Base-by-base conservation (phyloP, 2,888 invertebrate genomes). In the Tridacna crocea region DNA sequence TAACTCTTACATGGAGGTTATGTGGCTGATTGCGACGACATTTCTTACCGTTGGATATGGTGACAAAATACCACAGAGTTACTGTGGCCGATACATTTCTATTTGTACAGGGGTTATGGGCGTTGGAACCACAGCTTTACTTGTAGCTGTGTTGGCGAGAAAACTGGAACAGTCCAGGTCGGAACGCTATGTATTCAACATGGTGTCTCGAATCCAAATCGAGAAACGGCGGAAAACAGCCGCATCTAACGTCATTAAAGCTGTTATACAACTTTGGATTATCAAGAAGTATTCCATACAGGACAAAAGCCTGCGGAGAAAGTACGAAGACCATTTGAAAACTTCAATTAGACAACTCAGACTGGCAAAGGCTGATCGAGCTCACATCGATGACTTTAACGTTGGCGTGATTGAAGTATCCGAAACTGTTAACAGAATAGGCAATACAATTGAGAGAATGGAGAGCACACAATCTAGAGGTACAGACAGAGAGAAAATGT, bases 41-140 rank as follows among this genome's bases (percentile, higher is more conserved):
- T 92, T 92, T 75, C 79, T 92, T 15, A 92, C 92, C 0, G 91
- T 92, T 0, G 92, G 92, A 0, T 91, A 92, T 74, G 92, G 92
- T 0, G 92, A 92, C 75, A 79, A 89, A 15, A 90, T 91, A 0
- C 92, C 92, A 12, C 84, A 77, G 68, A 92, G 91, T 47, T 90
- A 91, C 75, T 92, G 92, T 80, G 92, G 92, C 0, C 85, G 92
- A n/a, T 92, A 90, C 68, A 90, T 92, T 22, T 90, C 91, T 11
- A 88, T 91, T 0, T 84, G 88, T 15, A 91, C 91, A 0, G 91
- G 90, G 4, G 74, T 90, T 17, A 90, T 91, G 90, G 92, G 92
- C 0, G 88, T 92, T 11, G 90, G 88, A 19, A 89, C 91, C 36
- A 91, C 91, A 0, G 92, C 92, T 0, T 85, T 92, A 17, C 87